Evolutionary conservation across 1,140 invertebrate genomes (phyloP).

Genomic region (Octopus sinensis): DNA sequence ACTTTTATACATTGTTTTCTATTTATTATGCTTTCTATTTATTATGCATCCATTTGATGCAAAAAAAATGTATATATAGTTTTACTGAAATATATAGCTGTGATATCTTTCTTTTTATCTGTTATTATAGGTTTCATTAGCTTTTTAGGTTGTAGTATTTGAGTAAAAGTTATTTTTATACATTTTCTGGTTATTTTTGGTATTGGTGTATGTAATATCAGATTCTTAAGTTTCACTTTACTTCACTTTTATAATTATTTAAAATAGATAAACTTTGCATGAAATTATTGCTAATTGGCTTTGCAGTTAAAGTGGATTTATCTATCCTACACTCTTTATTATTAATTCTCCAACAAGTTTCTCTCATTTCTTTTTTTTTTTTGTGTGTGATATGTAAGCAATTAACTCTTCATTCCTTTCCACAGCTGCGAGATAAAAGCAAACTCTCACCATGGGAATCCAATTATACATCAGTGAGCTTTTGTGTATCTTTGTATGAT

Average conservation of each 20-base stretch:
- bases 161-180: not conserved
- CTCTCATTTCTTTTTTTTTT: not conserved
- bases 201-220: not conserved
- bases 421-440: constrained; percentile 12
- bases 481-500: constrained; percentile 6
- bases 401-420: constrained; percentile 14
- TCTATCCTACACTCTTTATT: no score
- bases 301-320: no score
- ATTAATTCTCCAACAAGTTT: not conserved
- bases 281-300: no score
- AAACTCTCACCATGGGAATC: constrained; percentile 9
- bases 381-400: not conserved
- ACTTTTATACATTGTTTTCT: no score
- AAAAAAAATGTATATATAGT: no score
- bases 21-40: no score
- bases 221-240: not conserved
- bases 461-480: constrained; percentile 12
- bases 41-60: no score
- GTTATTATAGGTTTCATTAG: not conserved
- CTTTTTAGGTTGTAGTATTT: not conserved
- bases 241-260: not conserved
- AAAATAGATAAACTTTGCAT: not conserved
- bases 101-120: not conserved
- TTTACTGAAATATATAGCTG: no score
- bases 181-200: not conserved